These are phyloP conservation scores for Poecile montanus DNA, from an alignment of 2,797 vertebrate species.

Conservation along the genomic window DNA sequence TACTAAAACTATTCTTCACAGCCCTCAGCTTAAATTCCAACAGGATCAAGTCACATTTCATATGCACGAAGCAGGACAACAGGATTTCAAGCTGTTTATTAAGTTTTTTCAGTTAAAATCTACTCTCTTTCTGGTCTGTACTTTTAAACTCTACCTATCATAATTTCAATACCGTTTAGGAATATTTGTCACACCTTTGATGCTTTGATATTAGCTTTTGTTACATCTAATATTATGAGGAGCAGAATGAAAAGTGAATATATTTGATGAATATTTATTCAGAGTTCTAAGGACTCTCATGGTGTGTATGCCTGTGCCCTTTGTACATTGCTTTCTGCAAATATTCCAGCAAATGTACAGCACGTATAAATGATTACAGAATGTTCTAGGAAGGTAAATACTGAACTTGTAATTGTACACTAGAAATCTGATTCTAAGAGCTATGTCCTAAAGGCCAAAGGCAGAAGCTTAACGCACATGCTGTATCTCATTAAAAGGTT, in stretches of 20 bases:
- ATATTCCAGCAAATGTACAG: not conserved
- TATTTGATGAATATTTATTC: constrained; percentile 57
- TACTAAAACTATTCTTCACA: not conserved
- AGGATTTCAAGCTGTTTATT: not conserved
- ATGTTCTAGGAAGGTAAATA: constrained; percentile 44
- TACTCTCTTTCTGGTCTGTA: not conserved
- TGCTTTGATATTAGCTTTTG: constrained; percentile 45
- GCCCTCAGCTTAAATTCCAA: not conserved
- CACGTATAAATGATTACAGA: not conserved
- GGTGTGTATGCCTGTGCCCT: not conserved
- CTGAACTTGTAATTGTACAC: not conserved
- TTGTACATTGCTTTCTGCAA: constrained; percentile 43
- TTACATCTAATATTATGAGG: constrained; percentile 5
- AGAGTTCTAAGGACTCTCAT: not conserved
- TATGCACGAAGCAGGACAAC: not conserved
- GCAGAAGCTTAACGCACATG: not conserved
- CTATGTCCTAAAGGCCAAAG: not conserved
- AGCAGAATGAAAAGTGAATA: constrained; percentile 9
- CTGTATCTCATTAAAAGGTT: not conserved
- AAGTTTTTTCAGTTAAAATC: not conserved
- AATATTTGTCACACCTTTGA: not conserved
- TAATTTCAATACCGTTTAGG: not conserved
- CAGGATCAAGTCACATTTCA: not conserved
- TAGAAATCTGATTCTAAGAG: not conserved
- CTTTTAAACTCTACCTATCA: not conserved